phyloP scores from a whole-genome alignment of 2,113 vertebrate genomes.

The Gallinago paraguaiae region DNA sequence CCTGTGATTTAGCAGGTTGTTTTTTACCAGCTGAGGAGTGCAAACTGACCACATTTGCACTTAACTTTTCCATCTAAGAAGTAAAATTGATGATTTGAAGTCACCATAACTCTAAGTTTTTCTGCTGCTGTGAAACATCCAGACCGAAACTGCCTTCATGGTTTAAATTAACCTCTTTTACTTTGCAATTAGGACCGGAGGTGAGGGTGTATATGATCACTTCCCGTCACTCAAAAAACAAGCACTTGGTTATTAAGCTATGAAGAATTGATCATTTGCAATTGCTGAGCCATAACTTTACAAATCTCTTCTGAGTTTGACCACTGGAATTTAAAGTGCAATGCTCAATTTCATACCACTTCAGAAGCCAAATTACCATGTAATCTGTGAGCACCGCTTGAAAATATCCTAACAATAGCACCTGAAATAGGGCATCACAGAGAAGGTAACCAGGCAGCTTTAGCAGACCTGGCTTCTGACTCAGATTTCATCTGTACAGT shows the following conservation, averaged over 20 bases:
- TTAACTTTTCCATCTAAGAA: not conserved
- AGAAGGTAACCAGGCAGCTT: not conserved
- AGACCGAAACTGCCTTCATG: not conserved
- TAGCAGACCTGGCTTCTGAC: not conserved
- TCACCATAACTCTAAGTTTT: not conserved
- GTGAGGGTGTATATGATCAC: not conserved
- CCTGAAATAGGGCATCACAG: not conserved
- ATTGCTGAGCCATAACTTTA: constrained; percentile 23
- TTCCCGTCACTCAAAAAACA: constrained; percentile 13
- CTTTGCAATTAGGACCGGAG: constrained; percentile 23
- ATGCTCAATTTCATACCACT: constrained; percentile 41
- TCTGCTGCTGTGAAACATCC: not conserved
- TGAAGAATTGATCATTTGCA: constrained; percentile 42
- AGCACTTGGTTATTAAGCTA: not conserved
- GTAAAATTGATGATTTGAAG: not conserved
- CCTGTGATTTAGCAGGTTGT: not conserved
- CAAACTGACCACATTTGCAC: not conserved
- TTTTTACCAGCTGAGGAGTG: not conserved
- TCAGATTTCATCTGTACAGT: not conserved
- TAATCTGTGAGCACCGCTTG: not conserved
- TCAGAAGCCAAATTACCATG: constrained; percentile 17
- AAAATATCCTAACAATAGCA: not conserved
- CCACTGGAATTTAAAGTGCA: constrained; percentile 31
- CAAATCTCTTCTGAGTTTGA: not conserved
- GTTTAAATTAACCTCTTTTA: constrained; percentile 15